Conservation (phyloP, 2,888 invertebrate species). For the Ommatoiulus sabulosus region DNA sequence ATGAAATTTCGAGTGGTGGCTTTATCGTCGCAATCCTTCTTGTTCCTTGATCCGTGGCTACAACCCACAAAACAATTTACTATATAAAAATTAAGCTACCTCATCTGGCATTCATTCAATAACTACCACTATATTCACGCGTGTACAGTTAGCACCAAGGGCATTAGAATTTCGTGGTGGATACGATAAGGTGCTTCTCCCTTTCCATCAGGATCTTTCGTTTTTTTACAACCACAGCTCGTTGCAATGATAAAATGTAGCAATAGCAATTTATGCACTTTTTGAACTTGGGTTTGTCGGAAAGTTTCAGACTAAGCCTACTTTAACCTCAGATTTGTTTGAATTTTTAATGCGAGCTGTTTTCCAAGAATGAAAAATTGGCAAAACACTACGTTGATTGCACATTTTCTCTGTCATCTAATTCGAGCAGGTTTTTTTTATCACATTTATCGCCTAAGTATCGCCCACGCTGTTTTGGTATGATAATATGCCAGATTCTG, state of each 20-base stretch:
- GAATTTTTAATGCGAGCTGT: neutral
- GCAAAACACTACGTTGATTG: neutral
- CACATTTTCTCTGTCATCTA: neutral
- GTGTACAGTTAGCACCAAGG: conserved; percentile 6
- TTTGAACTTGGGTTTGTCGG: neutral
- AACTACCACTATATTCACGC: conserved; percentile 6
- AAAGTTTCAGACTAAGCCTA: neutral
- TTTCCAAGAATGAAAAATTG: neutral
- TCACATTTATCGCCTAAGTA: neutral
- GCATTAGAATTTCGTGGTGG: conserved; percentile 20
- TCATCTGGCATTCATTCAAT: conserved; percentile 32
- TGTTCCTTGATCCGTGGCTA: conserved; percentile 20
- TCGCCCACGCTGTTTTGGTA: neutral
- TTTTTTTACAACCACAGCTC: neutral
- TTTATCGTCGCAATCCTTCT: neutral
- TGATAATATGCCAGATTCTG: neutral
- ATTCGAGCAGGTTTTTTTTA: neutral
- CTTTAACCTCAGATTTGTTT: conserved; percentile 28
- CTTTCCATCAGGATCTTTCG: neutral
- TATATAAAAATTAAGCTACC: conserved; percentile 45
- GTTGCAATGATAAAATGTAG: neutral
- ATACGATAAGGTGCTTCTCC: conserved; percentile 31
- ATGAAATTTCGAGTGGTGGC: neutral
- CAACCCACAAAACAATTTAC: neutral
- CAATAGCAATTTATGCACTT: neutral